Evolutionary conservation across 2,113 vertebrate species (phyloP).

Genomic region (Caretta caretta): DNA sequence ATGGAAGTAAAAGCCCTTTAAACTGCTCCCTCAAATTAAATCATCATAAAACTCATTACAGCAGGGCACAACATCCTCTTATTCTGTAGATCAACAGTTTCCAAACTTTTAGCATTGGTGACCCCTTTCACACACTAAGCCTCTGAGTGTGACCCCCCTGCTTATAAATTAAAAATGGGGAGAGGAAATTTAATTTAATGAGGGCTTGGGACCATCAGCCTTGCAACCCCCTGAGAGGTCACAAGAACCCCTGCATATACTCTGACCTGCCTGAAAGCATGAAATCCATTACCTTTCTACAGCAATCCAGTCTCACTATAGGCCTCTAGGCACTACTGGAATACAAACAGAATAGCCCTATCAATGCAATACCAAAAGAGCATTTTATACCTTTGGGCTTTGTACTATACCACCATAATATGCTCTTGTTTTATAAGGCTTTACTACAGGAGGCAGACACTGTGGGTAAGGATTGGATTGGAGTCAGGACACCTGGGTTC

Average conservation of each 20-base stretch:
- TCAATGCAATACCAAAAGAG: background rate
- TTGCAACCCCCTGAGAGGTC: too few species aligned
- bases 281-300: background rate
- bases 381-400: too few species aligned
- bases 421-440: fast-evolving
- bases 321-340: background rate
- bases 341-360: background rate
- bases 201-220: too few species aligned
- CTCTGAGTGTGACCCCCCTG: too few species aligned
- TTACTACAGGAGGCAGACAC: fast-evolving
- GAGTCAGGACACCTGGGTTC: background rate
- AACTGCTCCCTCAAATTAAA: background rate
- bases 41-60: background rate
- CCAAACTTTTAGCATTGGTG: too few species aligned
- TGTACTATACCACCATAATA: fast-evolving
- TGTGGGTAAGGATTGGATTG: background rate
- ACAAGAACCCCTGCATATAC: too few species aligned
- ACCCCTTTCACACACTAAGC: too few species aligned
- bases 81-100: background rate
- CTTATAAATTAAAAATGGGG: too few species aligned
- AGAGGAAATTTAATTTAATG: too few species aligned
- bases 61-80: background rate
- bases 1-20: background rate
- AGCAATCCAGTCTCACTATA: background rate
- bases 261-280: background rate